Percentiles rank a stretch among this genome's conserved stretches.
phyloP scores from a whole-genome alignment of 2,797 vertebrate genomes.

The Xiphophorus birchmanni region DNA sequence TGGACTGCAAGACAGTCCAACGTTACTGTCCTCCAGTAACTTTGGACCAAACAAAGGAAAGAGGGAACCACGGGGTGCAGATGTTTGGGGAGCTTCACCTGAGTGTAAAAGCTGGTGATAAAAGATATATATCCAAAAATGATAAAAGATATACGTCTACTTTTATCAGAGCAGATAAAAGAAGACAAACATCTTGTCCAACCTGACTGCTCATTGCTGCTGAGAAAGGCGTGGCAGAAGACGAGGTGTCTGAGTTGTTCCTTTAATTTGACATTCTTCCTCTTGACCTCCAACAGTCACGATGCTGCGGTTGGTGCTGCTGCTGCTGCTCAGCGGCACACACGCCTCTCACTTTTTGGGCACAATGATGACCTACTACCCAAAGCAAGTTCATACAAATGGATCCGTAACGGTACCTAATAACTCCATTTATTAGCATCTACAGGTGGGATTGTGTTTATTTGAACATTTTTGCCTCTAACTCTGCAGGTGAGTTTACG shows the following conservation, averaged over 20 bases:
- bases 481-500: conserved; percentile 41
- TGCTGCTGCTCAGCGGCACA: conserved; percentile 7
- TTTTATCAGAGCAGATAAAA: neutral
- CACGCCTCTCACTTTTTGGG: conserved; percentile 10
- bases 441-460: neutral
- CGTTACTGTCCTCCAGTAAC: too few species aligned
- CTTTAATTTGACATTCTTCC: neutral
- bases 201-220: neutral
- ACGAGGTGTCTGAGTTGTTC: neutral
- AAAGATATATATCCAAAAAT: too few species aligned
- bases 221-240: neutral
- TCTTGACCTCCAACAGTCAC: neutral
- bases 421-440: neutral
- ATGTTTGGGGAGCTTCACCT: neutral
- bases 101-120: neutral
- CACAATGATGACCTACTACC: conserved; percentile 8
- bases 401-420: neutral
- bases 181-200: neutral
- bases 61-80: neutral
- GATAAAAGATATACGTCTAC: too few species aligned
- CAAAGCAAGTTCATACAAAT: neutral
- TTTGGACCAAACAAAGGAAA: neutral
- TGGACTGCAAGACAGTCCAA: too few species aligned
- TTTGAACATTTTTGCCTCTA: neutral
- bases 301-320: conserved; percentile 4